These are phyloP conservation scores for Tragopan temminckii DNA, from an alignment of 2,797 vertebrate species.

Conservation along the genomic window DNA sequence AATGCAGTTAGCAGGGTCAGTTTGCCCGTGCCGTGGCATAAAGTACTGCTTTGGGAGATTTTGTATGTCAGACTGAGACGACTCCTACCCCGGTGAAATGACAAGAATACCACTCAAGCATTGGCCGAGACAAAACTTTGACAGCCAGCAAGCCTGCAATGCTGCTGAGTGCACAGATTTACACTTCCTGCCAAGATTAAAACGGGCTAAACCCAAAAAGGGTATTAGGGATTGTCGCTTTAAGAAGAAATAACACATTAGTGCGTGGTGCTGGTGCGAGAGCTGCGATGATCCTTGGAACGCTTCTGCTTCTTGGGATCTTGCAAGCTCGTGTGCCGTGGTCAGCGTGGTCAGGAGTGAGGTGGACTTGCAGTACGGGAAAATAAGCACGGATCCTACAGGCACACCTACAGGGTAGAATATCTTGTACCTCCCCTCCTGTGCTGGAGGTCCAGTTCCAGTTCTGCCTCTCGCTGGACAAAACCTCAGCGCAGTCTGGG, in stretches of 20 bases:
- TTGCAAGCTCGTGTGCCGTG: accelerated
- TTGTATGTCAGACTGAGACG: conserved; percentile 75
- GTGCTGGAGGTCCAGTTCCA: not conserved
- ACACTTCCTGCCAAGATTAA: conserved; percentile 83
- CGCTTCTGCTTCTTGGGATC: not conserved
- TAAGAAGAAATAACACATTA: conserved; percentile 71
- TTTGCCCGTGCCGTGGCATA: conserved; percentile 66
- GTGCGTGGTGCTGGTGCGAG: conserved; percentile 16
- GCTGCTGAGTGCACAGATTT: conserved; percentile 81
- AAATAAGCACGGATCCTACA: not conserved
- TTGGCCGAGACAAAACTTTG: conserved; percentile 81
- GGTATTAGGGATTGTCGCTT: conserved; percentile 82
- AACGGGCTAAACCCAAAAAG: conserved; percentile 82
- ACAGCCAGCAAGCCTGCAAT: conserved; percentile 80
- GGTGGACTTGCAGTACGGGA: not conserved
- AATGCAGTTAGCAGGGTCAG: conserved; percentile 44
- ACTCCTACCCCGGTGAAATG: conserved; percentile 78
- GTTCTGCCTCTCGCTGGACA: not conserved
- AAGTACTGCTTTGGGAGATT: conserved; percentile 59
- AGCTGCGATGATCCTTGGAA: not conserved
- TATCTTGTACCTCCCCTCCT: not conserved
- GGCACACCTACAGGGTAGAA: not conserved
- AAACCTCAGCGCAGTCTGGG: not conserved
- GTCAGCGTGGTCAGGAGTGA: not conserved
- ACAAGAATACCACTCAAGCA: conserved; percentile 80